Conservation (phyloP, 2,797 vertebrate genomes). For the Pempheris klunzingeri region DNA sequence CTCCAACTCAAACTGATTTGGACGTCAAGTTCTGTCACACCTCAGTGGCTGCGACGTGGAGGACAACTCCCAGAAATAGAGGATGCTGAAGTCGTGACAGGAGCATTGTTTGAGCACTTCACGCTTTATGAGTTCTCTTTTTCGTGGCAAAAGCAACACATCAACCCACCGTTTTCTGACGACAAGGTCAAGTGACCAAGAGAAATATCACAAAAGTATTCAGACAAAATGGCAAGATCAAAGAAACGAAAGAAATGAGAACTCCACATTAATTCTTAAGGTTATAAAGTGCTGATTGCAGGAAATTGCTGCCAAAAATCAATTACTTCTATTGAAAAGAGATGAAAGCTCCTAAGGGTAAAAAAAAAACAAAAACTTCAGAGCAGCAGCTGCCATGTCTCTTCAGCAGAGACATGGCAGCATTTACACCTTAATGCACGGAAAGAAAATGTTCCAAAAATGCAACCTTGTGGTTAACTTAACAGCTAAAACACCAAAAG, state of each 20-base stretch:
- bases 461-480: too few relatives aligned
- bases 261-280: conserved; percentile 4
- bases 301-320: conserved; percentile 27
- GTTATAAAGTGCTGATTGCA: conserved; percentile 35
- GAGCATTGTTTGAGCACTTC: conserved; percentile 42
- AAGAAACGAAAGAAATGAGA: conserved; percentile 2
- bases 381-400: too few relatives aligned
- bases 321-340: background rate
- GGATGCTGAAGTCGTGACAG: conserved; percentile 51
- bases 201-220: conserved; percentile 1
- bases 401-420: too few relatives aligned
- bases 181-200: conserved; percentile 35
- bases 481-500: too few relatives aligned
- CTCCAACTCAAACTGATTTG: conserved; percentile 49
- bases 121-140: conserved; percentile 18
- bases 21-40: conserved; percentile 51
- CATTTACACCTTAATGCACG: too few relatives aligned
- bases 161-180: background rate
- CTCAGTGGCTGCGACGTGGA: conserved; percentile 33
- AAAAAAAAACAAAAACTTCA: background rate
- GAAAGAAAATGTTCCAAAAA: too few relatives aligned
- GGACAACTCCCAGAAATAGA: conserved; percentile 36
- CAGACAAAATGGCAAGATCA: background rate
- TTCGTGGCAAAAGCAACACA: conserved; percentile 9
- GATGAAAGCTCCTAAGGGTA: background rate